phyloP scores from a whole-genome alignment of 2,797 vertebrate genomes.

The Danionella dracula region DNA sequence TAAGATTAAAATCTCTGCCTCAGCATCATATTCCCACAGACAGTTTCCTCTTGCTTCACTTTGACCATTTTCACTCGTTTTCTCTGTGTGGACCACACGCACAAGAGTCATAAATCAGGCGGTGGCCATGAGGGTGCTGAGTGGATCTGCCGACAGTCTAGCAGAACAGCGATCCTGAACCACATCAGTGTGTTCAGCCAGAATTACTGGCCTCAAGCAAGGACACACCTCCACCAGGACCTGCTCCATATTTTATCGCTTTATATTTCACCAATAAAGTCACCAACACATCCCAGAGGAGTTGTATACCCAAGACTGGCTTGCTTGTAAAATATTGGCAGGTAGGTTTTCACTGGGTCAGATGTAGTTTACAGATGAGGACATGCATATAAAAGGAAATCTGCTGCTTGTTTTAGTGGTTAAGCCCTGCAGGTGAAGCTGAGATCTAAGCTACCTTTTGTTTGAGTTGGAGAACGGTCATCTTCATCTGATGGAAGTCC shows the following conservation, averaged over 20 bases:
- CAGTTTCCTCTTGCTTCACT: neutral
- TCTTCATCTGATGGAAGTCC: conserved; percentile 92
- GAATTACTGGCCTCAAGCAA: conserved; percentile 29
- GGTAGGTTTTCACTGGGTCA: neutral
- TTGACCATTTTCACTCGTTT: neutral
- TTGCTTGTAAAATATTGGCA: conserved; percentile 38
- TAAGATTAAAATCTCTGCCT: no score
- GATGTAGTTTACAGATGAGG: neutral
- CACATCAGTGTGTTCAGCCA: conserved; percentile 25
- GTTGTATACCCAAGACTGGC: neutral
- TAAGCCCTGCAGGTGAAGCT: conserved; percentile 1
- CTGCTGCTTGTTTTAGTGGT: conserved; percentile 6
- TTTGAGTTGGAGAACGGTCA: conserved; percentile 87
- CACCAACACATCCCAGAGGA: conserved; percentile 34
- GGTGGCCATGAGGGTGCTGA: conserved; percentile 47
- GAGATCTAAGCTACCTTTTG: conserved; percentile 76
- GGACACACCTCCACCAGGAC: conserved; percentile 20
- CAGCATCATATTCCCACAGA: neutral
- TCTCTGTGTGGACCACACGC: conserved; percentile 40
- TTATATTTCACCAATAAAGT: conserved; percentile 47
- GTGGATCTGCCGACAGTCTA: conserved; percentile 50
- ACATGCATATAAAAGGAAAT: conserved; percentile 14
- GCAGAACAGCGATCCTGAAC: conserved; percentile 38
- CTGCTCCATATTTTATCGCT: conserved; percentile 25
- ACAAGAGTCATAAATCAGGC: conserved; percentile 56